Evolutionary conservation across 2,797 vertebrate genomes (phyloP).

Genomic region (Notoglanidium macrostoma): DNA sequence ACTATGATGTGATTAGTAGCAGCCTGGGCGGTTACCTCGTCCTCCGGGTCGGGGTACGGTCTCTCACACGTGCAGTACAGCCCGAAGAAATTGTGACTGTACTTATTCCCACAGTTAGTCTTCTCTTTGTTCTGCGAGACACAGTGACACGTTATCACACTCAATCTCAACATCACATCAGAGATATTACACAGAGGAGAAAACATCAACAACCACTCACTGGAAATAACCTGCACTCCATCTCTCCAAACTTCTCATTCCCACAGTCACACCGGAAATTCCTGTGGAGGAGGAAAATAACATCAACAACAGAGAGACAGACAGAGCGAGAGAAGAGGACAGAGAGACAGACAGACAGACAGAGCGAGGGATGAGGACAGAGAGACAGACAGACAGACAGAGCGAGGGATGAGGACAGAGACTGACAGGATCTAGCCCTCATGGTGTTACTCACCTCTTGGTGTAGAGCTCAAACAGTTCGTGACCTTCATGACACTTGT

Average conservation of each 20-base stretch:
- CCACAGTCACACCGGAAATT: constrained; percentile 89
- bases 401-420: neutral
- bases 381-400: neutral
- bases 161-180: neutral
- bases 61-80: constrained; percentile 91
- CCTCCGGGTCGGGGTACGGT: constrained; percentile 95
- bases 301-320: too few species aligned
- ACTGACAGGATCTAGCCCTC: neutral
- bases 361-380: neutral
- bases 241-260: constrained; percentile 88
- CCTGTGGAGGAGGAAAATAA: constrained; percentile 59
- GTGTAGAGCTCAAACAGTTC: constrained; percentile 95
- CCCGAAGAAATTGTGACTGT: constrained; percentile 95
- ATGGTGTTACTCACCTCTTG: constrained; percentile 79
- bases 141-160: neutral
- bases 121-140: constrained; percentile 84
- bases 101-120: constrained; percentile 87
- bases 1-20: neutral
- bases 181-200: neutral
- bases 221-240: constrained; percentile 87
- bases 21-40: constrained; percentile 80
- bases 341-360: neutral
- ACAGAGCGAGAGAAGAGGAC: neutral
- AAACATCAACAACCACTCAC: constrained; percentile 73
- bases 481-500: constrained; percentile 93